Evolutionary conservation across 2,888 invertebrate species (phyloP), one percentile per base, ranked within the genome.

Genomic region (Cynaeus angustus): DNA sequence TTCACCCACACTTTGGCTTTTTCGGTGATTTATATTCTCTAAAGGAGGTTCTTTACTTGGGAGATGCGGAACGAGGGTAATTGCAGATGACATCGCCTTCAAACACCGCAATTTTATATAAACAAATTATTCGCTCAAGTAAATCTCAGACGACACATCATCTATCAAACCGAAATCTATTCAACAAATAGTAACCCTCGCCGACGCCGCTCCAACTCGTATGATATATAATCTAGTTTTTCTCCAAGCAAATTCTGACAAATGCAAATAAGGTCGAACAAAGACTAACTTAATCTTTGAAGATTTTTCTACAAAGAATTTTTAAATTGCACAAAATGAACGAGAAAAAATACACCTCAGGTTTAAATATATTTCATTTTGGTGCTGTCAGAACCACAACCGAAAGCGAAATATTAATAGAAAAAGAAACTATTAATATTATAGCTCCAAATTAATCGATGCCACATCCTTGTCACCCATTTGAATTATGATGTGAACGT

Each of bases 91-190:
- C 56, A 26, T n/a, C 16, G 41, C 26, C 12, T 55, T 38, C 55
- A 55, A 28, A 10, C 37, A 16, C 14, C 13, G 55, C 37, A 26
- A 56, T 56, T 56, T 56, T 56, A 56, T 56, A 56, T 56, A 38
- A 55, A 55, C 41, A 55, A 55, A 38, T 38, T 38, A 56, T 43
- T 43, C 26, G 10, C 41, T 43, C 41, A 56, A 56, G 14, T 43
- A 38, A 41, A 28, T 28, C 41, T 28, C 16, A 12, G 21, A 38
- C 55, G 52, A 52, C 30, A 14, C 52, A 52, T n/a, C 55, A 38
- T 38, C 21, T 55, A 55, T 38, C 55, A 55, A 41, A 10, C 38
- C 38, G 38, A 55, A 55, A 55, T 55, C 38, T 55, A 55, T 55
- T 55, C 55, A 55, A 21, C 38, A 41, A 55, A 55, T 50, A 50